Percentiles rank a stretch among this genome's conserved stretches.
phyloP scores from a whole-genome alignment of 92 coral and sea anemone species.

The Galaxea fascicularis region DNA sequence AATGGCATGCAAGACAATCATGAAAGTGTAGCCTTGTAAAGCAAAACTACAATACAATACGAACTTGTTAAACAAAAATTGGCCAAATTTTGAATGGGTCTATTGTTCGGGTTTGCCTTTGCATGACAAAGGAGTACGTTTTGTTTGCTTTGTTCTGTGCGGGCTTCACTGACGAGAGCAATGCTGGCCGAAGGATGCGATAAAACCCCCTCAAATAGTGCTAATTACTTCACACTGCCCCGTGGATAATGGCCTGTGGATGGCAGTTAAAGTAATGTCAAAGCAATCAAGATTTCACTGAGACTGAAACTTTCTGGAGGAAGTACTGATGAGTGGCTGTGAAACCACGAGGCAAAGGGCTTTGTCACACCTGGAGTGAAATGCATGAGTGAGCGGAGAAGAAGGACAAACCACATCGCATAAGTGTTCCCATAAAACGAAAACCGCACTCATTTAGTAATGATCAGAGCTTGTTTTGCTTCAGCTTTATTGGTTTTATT shows the following conservation, averaged over 20 bases:
- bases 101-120: conserved; percentile 31
- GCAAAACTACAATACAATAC: conserved; percentile 37
- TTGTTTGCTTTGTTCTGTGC: conserved; percentile 40
- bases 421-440: not conserved
- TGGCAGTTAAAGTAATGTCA: conserved; percentile 1
- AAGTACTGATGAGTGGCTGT: not conserved
- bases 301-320: not conserved
- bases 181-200: conserved; percentile 29
- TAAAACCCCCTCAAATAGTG: conserved; percentile 40
- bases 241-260: conserved; percentile 5
- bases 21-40: conserved; percentile 29
- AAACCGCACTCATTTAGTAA: not conserved
- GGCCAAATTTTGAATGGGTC: conserved; percentile 36
- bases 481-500: not conserved
- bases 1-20: conserved; percentile 24
- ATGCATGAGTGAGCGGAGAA: not conserved
- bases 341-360: conserved; percentile 22
- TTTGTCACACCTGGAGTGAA: not conserved
- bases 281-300: not conserved
- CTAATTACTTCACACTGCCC: conserved; percentile 34
- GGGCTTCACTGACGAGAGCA: conserved; percentile 3
- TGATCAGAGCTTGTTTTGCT: not conserved
- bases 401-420: not conserved
- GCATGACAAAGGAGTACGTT: conserved; percentile 44
- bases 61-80: conserved; percentile 44